Evolutionary conservation across 92 coral and sea anemone species (phyloP).

Genomic region (Palythoa grandiflora): DNA sequence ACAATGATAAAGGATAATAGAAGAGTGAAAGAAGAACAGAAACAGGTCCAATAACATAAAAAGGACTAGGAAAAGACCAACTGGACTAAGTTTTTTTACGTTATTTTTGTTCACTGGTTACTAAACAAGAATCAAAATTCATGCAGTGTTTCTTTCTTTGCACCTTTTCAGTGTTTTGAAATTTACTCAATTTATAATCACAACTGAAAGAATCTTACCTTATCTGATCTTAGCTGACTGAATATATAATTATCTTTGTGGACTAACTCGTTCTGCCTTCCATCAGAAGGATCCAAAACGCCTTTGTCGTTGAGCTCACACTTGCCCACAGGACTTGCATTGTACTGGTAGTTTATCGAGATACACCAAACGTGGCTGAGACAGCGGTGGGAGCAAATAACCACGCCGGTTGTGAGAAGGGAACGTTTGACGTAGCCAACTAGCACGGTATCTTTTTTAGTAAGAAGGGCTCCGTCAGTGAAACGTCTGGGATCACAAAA

Average conservation of each 20-base stretch:
- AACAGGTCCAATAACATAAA: no score
- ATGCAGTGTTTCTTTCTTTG: background rate
- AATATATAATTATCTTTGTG: background rate
- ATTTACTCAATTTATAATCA: no score
- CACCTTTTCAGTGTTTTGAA: no score
- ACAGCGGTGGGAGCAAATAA: slow-evolving; percentile 32
- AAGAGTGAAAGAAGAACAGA: no score
- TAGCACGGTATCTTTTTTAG: slow-evolving; percentile 5
- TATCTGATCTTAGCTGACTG: slow-evolving; percentile 31
- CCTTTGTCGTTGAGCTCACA: slow-evolving; percentile 29
- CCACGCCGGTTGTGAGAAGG: background rate
- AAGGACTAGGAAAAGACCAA: no score
- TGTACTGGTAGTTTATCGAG: slow-evolving; percentile 34
- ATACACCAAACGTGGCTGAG: slow-evolving; percentile 33
- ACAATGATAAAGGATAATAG: no score
- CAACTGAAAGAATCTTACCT: slow-evolving; percentile 2
- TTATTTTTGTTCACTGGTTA: background rate
- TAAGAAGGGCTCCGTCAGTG: slow-evolving; percentile 17
- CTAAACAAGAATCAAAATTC: background rate
- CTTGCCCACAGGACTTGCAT: background rate
- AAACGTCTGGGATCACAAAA: slow-evolving; percentile 12
- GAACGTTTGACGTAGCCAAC: slow-evolving; percentile 4
- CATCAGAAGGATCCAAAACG: slow-evolving; percentile 1
- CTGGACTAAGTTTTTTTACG: background rate
- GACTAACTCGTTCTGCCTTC: background rate